Evolutionary conservation across 2,113 vertebrate genomes (phyloP).

Genomic region (Saiga tatarica): DNA sequence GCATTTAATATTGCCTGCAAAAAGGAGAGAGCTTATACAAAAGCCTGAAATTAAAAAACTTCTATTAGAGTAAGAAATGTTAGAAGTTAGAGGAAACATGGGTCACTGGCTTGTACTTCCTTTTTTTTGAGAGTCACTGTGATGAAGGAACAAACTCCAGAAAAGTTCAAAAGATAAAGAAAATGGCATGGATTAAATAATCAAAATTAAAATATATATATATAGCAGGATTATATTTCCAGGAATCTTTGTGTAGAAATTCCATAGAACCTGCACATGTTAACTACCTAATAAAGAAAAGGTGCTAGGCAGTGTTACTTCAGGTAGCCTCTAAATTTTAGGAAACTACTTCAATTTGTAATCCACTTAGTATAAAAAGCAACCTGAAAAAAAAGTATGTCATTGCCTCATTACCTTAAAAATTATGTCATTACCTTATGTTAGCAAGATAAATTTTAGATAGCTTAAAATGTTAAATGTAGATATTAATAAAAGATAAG

Average conservation of each 20-base stretch:
- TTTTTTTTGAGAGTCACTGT: neutral
- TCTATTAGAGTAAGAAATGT: neutral
- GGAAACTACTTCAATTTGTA: neutral
- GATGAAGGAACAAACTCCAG: neutral
- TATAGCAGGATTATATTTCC: neutral
- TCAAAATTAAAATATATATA: neutral
- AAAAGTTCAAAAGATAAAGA: neutral
- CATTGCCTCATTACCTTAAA: neutral
- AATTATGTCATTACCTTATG: neutral
- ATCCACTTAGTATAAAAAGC: neutral
- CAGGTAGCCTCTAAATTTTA: neutral
- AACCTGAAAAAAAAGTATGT: neutral
- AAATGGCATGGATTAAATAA: neutral
- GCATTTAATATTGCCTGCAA: neutral
- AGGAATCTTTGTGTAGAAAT: neutral
- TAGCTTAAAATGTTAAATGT: neutral
- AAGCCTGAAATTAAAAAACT: neutral
- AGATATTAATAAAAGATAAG: neutral
- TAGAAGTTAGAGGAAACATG: neutral
- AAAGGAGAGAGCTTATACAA: neutral
- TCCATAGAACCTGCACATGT: neutral
- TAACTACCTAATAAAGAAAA: neutral
- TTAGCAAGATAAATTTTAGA: neutral
- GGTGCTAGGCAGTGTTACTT: neutral
- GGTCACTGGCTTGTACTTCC: neutral